Percentiles rank a stretch among this genome's conserved stretches.
Evolutionary conservation across 1,140 invertebrate genomes (phyloP).

Genomic region (Euschistus heros): DNA sequence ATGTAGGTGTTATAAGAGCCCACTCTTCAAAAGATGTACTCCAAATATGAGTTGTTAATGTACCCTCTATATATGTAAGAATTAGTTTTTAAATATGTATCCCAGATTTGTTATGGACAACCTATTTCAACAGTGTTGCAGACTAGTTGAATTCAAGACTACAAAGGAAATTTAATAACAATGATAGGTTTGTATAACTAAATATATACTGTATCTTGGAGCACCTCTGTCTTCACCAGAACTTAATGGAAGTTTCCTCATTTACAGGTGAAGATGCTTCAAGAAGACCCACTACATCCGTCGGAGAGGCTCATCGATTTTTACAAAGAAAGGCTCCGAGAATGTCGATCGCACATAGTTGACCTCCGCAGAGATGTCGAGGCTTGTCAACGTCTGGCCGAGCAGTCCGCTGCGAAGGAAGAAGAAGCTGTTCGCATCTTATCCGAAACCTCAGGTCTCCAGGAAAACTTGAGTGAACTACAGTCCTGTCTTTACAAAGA

Average conservation of each 20-base stretch:
- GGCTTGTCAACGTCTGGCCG: slow-evolving; percentile 2
- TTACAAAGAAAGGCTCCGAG: slow-evolving; percentile 19
- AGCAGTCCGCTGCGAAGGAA: slow-evolving; percentile 17
- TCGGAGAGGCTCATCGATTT: slow-evolving; percentile 14
- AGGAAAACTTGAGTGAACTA: slow-evolving; percentile 23
- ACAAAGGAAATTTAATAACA: too few species aligned
- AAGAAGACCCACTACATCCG: slow-evolving; percentile 1
- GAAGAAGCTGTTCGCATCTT: slow-evolving; percentile 3
- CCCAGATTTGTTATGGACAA: too few species aligned
- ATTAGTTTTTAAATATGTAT: too few species aligned
- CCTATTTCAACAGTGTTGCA: too few species aligned
- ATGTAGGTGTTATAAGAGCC: too few species aligned
- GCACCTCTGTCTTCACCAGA: too few species aligned
- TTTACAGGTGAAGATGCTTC: slow-evolving; percentile 11
- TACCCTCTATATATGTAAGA: too few species aligned
- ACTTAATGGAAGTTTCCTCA: slow-evolving; percentile 4
- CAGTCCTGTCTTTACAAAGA: slow-evolving; percentile 25
- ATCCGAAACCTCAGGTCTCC: slow-evolving; percentile 18
- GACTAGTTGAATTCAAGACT: too few species aligned
- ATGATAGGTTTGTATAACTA: too few species aligned
- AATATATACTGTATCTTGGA: too few species aligned
- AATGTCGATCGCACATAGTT: slow-evolving; percentile 8
- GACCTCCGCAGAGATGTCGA: slow-evolving; percentile 14
- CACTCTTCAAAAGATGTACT: too few species aligned
- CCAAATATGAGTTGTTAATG: too few species aligned